phyloP scores from a whole-genome alignment of 2,888 invertebrate genomes.

The Lucinisca nassula region DNA sequence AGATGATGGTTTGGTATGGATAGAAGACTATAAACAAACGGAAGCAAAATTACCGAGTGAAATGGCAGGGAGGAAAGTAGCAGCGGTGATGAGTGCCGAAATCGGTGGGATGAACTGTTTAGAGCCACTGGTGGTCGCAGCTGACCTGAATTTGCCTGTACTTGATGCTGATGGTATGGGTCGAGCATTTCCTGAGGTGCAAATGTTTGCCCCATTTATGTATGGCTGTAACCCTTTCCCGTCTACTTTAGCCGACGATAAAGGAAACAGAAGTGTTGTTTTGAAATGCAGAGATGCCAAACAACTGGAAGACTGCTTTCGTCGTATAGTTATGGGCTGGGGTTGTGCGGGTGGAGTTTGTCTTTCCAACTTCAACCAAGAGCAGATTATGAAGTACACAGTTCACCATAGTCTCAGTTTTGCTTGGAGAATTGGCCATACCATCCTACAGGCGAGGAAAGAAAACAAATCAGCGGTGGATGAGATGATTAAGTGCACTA shows the following conservation, averaged over 20 bases:
- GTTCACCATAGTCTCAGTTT: conserved; percentile 78
- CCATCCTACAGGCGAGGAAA: conserved; percentile 77
- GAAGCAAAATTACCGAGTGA: not conserved
- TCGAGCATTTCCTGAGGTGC: conserved; percentile 85
- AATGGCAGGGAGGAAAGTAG: conserved; percentile 58
- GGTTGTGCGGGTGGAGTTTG: conserved; percentile 79
- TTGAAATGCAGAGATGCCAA: conserved; percentile 76
- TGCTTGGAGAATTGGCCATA: conserved; percentile 83
- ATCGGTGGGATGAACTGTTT: conserved; percentile 85
- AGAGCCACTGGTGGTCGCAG: conserved; percentile 81
- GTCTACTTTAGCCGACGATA: conserved; percentile 76
- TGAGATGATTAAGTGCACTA: conserved; percentile 75
- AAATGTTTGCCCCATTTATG: conserved; percentile 83
- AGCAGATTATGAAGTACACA: conserved; percentile 70
- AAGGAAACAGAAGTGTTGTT: conserved; percentile 77
- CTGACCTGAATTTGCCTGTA: conserved; percentile 79
- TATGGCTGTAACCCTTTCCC: conserved; percentile 79
- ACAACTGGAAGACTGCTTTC: conserved; percentile 80
- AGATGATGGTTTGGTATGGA: conserved; percentile 70
- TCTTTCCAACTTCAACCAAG: conserved; percentile 66
- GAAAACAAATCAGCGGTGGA: conserved; percentile 75
- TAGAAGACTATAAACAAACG: conserved; percentile 71
- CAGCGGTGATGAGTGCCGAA: conserved; percentile 81
- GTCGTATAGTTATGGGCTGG: conserved; percentile 80
- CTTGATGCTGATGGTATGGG: conserved; percentile 86